Evolutionary conservation across 2,888 invertebrate species (phyloP).

Genomic region (Shargacucullia verbasci): DNA sequence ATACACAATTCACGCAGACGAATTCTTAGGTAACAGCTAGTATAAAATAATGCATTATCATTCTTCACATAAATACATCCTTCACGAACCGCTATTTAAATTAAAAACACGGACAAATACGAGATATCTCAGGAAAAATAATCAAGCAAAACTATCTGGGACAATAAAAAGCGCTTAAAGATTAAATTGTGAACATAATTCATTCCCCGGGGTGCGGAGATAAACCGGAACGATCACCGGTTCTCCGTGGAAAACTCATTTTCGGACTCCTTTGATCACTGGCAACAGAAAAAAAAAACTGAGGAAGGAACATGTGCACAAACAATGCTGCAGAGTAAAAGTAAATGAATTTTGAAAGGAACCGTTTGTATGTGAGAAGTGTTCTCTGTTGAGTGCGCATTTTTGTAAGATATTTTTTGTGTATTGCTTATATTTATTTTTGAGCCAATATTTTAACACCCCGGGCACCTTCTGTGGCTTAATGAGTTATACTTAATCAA

Average conservation of each 20-base stretch:
- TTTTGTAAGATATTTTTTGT: conserved; percentile 4
- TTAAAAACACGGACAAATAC: not conserved
- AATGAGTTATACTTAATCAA: too few species aligned
- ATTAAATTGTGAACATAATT: conserved; percentile 70
- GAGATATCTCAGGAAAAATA: conserved; percentile 24
- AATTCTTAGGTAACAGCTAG: too few species aligned
- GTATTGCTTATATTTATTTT: too few species aligned
- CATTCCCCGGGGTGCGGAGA: conserved; percentile 54
- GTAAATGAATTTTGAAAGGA: conserved; percentile 32
- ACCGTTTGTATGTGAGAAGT: too few species aligned
- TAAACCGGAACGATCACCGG: conserved; percentile 56
- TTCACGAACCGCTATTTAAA: not conserved
- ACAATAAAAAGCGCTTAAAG: conserved; percentile 62
- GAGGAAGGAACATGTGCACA: conserved; percentile 39
- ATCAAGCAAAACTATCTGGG: conserved; percentile 37
- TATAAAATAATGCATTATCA: too few species aligned
- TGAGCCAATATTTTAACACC: too few species aligned
- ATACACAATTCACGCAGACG: too few species aligned
- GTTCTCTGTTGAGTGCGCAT: conserved; percentile 20
- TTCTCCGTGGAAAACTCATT: conserved; percentile 65
- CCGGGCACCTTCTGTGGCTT: too few species aligned
- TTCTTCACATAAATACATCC: conserved; percentile 10
- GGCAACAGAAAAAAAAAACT: conserved; percentile 59
- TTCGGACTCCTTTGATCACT: conserved; percentile 69
- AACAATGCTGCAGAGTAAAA: conserved; percentile 43